Conservation (phyloP, 2,888 invertebrate species). For the Noctua janthina region DNA sequence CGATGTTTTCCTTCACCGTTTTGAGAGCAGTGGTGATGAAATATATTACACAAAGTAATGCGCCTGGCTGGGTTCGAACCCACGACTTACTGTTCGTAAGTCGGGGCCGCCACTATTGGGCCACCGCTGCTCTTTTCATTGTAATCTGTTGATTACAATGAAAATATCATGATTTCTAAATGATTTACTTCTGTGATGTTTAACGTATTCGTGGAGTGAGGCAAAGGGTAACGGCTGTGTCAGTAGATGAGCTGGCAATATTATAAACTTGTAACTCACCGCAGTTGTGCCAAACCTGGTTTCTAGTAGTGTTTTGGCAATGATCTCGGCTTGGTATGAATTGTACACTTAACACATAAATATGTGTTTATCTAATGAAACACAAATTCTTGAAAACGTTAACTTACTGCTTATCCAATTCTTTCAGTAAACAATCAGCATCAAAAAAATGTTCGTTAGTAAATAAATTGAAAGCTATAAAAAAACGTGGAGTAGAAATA, state of each 20-base stretch:
- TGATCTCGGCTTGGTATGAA: conserved; percentile 8
- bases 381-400: background rate
- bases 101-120: too few species aligned
- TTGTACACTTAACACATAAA: background rate
- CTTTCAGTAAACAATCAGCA: background rate
- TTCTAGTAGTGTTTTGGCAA: conserved; percentile 21
- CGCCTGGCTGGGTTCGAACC: too few species aligned
- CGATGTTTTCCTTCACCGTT: too few species aligned
- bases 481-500: too few species aligned
- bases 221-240: background rate
- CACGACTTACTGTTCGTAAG: too few species aligned
- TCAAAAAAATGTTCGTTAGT: background rate
- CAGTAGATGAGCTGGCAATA: background rate
- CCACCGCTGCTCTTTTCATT: too few species aligned
- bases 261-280: conserved; percentile 15
- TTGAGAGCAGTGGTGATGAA: too few species aligned
- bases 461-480: background rate
- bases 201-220: background rate
- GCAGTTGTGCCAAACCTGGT: conserved; percentile 7
- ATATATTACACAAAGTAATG: too few species aligned
- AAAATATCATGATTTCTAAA: background rate
- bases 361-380: conserved; percentile 14
- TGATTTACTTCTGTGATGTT: background rate
- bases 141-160: background rate
- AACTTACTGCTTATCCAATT: background rate